A percentile compares a stretch with the other conserved stretches of the same genome.
phyloP scores from a whole-genome alignment of 92 coral and sea anemone genomes.

The Epizoanthus fatuus region DNA sequence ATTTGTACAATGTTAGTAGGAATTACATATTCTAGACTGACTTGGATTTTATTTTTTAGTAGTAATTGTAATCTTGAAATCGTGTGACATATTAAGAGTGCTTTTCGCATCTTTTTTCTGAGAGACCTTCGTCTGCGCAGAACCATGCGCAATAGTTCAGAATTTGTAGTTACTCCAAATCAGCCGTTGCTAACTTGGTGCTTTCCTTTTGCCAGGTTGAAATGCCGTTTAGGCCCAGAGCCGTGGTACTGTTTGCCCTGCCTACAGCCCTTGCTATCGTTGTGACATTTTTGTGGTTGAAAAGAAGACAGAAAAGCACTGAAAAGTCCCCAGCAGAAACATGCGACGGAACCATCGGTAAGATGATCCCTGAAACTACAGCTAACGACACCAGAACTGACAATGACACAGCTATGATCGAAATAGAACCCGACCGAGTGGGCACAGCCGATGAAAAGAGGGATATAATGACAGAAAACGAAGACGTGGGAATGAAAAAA shows the following conservation, averaged over 20 bases:
- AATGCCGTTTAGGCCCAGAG: constrained; percentile 81
- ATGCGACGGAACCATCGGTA: background rate
- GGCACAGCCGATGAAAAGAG: constrained; percentile 3
- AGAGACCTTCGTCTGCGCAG: no score
- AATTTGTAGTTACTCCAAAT: no score
- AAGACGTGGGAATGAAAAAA: constrained; percentile 1
- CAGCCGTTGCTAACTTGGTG: background rate
- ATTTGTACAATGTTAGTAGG: no score
- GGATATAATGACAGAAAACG: background rate
- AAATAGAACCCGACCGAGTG: constrained; percentile 12
- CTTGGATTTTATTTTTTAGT: no score
- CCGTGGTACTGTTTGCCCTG: constrained; percentile 70
- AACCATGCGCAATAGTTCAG: no score
- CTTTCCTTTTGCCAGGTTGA: constrained; percentile 39
- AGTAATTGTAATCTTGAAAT: no score
- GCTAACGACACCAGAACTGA: constrained; percentile 1
- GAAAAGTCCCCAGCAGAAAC: constrained; percentile 21
- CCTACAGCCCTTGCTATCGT: constrained; percentile 83
- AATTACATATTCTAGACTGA: no score
- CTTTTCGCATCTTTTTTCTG: no score
- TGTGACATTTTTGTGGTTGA: constrained; percentile 76
- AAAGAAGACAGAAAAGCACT: constrained; percentile 47
- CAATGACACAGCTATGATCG: constrained; percentile 2
- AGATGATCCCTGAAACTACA: constrained; percentile 22
- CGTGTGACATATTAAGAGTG: no score